Base-by-base conservation (phyloP, 2,888 invertebrate species). In the Pollenia labialis region DNA sequence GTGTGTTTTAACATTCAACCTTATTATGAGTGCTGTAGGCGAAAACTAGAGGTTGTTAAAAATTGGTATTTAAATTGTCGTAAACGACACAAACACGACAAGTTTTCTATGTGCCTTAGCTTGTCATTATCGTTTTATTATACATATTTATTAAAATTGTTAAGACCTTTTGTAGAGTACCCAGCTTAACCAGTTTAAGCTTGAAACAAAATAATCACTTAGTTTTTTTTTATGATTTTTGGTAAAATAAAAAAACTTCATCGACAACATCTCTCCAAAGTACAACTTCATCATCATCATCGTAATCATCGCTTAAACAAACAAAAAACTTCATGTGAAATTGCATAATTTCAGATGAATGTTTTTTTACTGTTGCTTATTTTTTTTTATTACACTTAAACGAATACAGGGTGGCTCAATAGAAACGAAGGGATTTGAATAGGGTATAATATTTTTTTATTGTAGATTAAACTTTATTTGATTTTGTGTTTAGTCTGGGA, bases 271-370 rank as follows among this genome's bases (percentile, higher is more conserved):
- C 32, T 60, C 32, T 48, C 32, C 2, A 48, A 48, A 60, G 60
- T 4, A 11, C n/a, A 44, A 14, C 48, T 32, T 32, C 6, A 32
- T 32, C 18, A 69, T 69, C 52, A 32, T 54, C 44, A 44, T 69
- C 50, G 50, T 60, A 23, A 77, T 48, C 48, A 72, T 72, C n/a
- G 52, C 64, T 32, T n/a, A 32, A 56, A 56, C 60, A 81, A 76
- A 76, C 50, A 64, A 74, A 40, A 62, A 69, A 82, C 50, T 83
- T 81, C 48, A 85, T 82, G 81, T 76, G 58, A 81, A 80, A 87
- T 91, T 91, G 89, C 92, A 91, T 91, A 91, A 91, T 89, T 62
- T 80, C 74, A 69, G 56, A 80, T 72, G 76, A 56, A 75, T 79
- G 66, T 18, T 72, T 85, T 85, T 75, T 62, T 16, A 0, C 40